These are phyloP conservation scores for Drosophila conformis DNA, from an alignment of 2,888 invertebrate species.

Conservation along the genomic window DNA sequence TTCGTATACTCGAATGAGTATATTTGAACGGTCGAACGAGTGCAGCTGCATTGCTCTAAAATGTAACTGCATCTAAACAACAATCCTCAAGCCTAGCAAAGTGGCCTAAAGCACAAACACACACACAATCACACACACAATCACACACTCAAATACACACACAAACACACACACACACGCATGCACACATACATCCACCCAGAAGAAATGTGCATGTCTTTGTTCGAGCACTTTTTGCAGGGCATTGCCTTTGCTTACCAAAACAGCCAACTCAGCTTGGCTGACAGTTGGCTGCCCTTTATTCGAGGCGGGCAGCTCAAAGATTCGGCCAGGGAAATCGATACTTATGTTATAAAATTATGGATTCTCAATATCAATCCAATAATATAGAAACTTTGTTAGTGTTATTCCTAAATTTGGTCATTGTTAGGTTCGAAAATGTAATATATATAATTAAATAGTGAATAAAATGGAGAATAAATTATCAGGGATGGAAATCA, in stretches of 20 bases:
- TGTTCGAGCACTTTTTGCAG: slow-evolving; percentile 45
- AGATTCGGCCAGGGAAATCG: background rate
- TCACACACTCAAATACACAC: slow-evolving; percentile 15
- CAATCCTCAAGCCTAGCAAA: slow-evolving; percentile 71
- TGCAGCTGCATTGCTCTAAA: slow-evolving; percentile 56
- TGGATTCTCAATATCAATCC: background rate
- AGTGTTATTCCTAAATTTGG: background rate
- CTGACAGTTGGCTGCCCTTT: slow-evolving; percentile 31
- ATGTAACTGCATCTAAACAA: slow-evolving; percentile 75
- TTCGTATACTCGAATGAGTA: slow-evolving; percentile 24
- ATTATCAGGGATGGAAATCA: background rate
- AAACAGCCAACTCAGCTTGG: background rate
- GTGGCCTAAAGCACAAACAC: slow-evolving; percentile 60
- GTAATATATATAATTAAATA: background rate
- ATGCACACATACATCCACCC: slow-evolving; percentile 3
- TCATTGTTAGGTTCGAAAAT: background rate
- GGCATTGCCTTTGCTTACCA: slow-evolving; percentile 53
- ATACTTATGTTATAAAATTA: background rate
- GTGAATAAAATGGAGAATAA: background rate
- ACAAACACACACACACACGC: slow-evolving; percentile 1
- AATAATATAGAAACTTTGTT: background rate
- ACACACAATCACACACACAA: slow-evolving; percentile 8
- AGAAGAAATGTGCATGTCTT: slow-evolving; percentile 4
- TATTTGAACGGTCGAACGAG: slow-evolving; percentile 44
- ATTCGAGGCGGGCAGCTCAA: background rate